A percentile compares a stretch with the other conserved stretches of the same genome.
phyloP scores from a whole-genome alignment of 2,797 vertebrate genomes.

The Chloroceryle inda region DNA sequence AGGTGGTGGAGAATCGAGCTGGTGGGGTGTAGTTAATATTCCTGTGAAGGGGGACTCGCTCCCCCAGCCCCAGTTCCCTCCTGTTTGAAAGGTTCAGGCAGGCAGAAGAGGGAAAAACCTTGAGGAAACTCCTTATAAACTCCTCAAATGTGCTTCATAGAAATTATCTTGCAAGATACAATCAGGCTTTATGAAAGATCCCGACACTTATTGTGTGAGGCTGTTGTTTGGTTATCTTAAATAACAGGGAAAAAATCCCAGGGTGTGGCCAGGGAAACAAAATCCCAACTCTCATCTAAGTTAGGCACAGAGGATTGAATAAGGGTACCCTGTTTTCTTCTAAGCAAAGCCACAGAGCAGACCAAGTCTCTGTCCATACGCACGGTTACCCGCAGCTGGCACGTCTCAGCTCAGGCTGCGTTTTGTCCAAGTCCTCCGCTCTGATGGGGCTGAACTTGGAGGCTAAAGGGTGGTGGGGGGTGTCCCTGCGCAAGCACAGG shows the following conservation, averaged over 20 bases:
- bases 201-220: background rate
- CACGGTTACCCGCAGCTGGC: rapidly evolving
- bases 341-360: background rate
- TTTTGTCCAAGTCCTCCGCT: background rate
- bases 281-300: constrained; percentile 60
- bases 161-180: constrained; percentile 19
- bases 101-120: background rate
- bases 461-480: rapidly evolving
- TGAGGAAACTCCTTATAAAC: background rate
- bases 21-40: background rate
- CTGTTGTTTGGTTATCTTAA: background rate
- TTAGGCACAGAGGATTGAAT: background rate
- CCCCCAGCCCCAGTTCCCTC: background rate
- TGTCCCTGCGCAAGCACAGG: background rate
- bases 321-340: background rate
- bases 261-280: constrained; percentile 26
- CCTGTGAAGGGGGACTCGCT: rapidly evolving
- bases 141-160: background rate
- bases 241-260: background rate
- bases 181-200: background rate
- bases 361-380: rapidly evolving
- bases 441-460: background rate
- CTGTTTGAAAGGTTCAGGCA: background rate
- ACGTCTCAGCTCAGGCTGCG: background rate
- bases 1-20: rapidly evolving